Evolutionary conservation across 1,140 invertebrate species (phyloP), one percentile per base, ranked within the genome.

Genomic region (Meteorus sp.): DNA sequence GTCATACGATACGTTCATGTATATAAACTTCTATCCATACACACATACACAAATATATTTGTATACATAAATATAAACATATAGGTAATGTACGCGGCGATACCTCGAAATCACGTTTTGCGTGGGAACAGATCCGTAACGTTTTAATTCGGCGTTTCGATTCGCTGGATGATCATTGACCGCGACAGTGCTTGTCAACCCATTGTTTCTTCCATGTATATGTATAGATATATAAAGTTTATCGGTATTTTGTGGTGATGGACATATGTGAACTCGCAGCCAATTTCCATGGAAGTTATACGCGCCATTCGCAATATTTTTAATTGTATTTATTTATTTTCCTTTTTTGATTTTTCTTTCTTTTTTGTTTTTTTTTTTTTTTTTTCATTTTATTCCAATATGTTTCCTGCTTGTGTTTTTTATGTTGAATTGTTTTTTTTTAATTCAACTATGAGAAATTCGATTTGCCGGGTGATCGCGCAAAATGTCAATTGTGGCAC

Each of bases 131-230:
- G 48, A 47, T 43, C 53, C 53, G 59, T 56, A 51, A 61, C 59
- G 41, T 61, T 61, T 61, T 61, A 56, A 61, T 61, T 61, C 59
- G 51, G 31, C 59, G 37, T 60, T 60, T 56, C 56, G 56, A 59
- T 59, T 59, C 56, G 56, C 56, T 59, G 56, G 48, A 13, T 52
- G 48, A 59, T 59, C 56, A 59, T 59, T 59, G 56, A 59, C 56
- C 56, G 56, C 62, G 65, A 64, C 65, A 62, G 67, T 69, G 61
- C 63, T 63, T 61, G 51, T 65, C 58, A 35, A 54, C 60, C 63
- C 60, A 62, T 63, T 69, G 63, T 41, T 37, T 51, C 37, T 41
- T 17, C n/a, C n/a, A n/a, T n/a, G n/a, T n/a, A n/a, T n/a, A n/a
- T n/a, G n/a, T n/a, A n/a, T n/a, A n/a, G n/a, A n/a, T n/a, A n/a